phyloP scores from a whole-genome alignment of 2,113 vertebrate genomes.

The Gymnogyps californianus region DNA sequence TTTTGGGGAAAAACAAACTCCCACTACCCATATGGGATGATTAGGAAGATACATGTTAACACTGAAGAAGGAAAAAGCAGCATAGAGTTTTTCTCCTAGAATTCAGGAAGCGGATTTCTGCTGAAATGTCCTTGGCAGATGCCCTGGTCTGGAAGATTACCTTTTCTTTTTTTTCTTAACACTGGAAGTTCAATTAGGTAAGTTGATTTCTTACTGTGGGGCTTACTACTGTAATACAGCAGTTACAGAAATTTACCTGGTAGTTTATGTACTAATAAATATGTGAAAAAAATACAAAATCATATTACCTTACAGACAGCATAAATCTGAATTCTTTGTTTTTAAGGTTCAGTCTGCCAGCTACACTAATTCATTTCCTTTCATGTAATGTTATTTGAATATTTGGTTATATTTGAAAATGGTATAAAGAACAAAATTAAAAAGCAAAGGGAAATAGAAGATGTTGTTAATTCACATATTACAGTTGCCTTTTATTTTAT shows the following conservation, averaged over 20 bases:
- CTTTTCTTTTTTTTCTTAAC: neutral
- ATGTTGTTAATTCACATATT: neutral
- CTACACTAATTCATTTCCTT: neutral
- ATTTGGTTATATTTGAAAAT: neutral
- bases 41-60: neutral
- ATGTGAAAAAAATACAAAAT: neutral
- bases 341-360: neutral
- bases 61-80: neutral
- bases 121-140: neutral
- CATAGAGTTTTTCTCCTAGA: neutral
- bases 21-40: neutral
- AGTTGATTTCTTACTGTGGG: neutral
- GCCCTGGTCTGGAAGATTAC: neutral
- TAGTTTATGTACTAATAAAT: neutral
- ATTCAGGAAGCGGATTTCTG: neutral
- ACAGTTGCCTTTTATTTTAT: neutral
- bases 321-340: neutral
- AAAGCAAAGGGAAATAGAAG: neutral
- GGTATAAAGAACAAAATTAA: neutral
- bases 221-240: neutral
- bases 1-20: neutral
- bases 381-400: neutral
- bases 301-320: neutral
- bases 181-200: neutral
- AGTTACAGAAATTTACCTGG: neutral